These are phyloP conservation scores for Diceros bicornis DNA, from an alignment of 2,797 vertebrate species.

Conservation along the genomic window DNA sequence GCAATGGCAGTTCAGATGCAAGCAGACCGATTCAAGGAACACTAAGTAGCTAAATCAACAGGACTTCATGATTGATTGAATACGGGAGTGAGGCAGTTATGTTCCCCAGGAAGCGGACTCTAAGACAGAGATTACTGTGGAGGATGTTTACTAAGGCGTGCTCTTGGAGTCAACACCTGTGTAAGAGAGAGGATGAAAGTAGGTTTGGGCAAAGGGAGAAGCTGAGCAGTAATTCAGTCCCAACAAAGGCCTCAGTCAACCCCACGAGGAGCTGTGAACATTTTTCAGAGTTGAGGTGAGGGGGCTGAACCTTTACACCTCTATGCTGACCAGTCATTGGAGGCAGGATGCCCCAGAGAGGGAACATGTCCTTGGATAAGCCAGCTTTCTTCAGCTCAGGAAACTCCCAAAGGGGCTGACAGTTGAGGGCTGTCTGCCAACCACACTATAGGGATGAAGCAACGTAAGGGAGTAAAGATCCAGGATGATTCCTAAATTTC, in stretches of 20 bases:
- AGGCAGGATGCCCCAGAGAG: not conserved
- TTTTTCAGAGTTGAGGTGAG: constrained; percentile 2
- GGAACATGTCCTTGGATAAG: not conserved
- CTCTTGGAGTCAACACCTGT: constrained; percentile 52
- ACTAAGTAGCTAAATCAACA: constrained; percentile 62
- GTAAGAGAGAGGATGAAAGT: not conserved
- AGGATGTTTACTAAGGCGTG: constrained; percentile 66
- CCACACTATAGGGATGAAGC: not conserved
- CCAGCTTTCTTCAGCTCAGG: not conserved
- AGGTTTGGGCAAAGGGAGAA: not conserved
- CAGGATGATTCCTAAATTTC: constrained; percentile 25
- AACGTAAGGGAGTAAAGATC: not conserved
- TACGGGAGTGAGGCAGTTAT: not conserved
- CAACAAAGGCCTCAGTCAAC: not conserved
- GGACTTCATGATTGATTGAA: constrained; percentile 5
- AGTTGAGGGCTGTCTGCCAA: not conserved
- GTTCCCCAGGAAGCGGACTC: constrained; percentile 60
- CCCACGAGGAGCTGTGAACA: not conserved
- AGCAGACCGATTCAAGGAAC: not conserved
- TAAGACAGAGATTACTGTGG: constrained; percentile 60
- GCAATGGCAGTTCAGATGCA: not conserved
- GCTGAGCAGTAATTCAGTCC: not conserved
- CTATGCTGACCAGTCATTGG: not conserved
- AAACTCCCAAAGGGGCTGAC: not conserved
- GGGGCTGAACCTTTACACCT: not conserved